Evolutionary conservation across 2,797 vertebrate species (phyloP).

Genomic region (Pogonophryne albipinna): DNA sequence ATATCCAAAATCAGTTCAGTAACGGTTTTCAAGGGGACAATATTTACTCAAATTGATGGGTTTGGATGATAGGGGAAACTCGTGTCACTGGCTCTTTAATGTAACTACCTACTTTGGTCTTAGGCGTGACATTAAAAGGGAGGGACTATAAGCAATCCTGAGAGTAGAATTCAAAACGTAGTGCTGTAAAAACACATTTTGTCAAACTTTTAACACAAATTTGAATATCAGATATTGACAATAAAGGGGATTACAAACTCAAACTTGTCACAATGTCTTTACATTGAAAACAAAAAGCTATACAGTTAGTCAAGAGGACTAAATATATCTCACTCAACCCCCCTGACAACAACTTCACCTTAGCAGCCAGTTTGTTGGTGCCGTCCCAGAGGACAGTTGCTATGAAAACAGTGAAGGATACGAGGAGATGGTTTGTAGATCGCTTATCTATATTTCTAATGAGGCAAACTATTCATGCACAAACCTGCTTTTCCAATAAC

Average conservation of each 20-base stretch:
- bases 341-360: conserved; percentile 30
- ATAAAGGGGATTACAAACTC: not conserved
- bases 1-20: too few species aligned
- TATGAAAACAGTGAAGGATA: conserved; percentile 47
- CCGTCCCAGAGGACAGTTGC: conserved; percentile 51
- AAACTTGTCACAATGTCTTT: not conserved
- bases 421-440: conserved; percentile 31
- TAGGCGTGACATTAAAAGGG: not conserved
- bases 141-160: not conserved
- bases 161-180: not conserved
- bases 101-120: not conserved
- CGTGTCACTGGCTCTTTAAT: too few species aligned
- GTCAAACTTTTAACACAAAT: not conserved
- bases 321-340: conserved; percentile 17
- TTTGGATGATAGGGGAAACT: too few species aligned
- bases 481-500: not conserved
- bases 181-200: not conserved
- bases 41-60: too few species aligned
- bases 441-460: conserved; percentile 28
- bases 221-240: not conserved
- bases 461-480: conserved; percentile 17
- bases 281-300: not conserved
- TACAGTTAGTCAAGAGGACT: not conserved
- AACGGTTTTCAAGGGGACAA: too few species aligned
- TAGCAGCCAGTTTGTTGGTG: conserved; percentile 33